Conservation (phyloP, 2,797 vertebrate genomes). For the Zenarchopterus dispar region DNA sequence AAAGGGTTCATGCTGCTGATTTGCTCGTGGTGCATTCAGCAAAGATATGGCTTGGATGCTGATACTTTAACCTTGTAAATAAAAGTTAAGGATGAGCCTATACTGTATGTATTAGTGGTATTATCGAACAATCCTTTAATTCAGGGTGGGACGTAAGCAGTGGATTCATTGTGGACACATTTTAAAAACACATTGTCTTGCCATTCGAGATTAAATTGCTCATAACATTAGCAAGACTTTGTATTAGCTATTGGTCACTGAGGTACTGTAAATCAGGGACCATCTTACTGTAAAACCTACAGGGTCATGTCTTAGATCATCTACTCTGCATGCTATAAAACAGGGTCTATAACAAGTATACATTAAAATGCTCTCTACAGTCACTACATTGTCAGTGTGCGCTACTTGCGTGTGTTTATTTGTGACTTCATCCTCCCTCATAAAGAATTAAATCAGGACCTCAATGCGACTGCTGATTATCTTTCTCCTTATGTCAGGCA, state of each 20-base stretch:
- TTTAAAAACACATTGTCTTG: slow-evolving; percentile 65
- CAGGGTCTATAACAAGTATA: slow-evolving; percentile 67
- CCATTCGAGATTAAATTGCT: slow-evolving; percentile 54
- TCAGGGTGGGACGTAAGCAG: neutral
- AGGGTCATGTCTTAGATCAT: slow-evolving; percentile 60
- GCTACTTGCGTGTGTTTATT: slow-evolving; percentile 60
- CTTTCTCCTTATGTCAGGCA: slow-evolving; percentile 30
- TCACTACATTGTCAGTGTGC: slow-evolving; percentile 66
- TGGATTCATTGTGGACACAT: slow-evolving; percentile 7
- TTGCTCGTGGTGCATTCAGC: slow-evolving; percentile 44
- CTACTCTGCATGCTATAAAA: slow-evolving; percentile 79
- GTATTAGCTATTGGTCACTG: slow-evolving; percentile 72
- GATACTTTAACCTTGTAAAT: slow-evolving; percentile 34
- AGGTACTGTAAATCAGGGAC: slow-evolving; percentile 64
- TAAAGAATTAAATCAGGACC: slow-evolving; percentile 22
- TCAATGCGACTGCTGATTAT: slow-evolving; percentile 30
- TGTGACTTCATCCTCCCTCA: slow-evolving; percentile 23
- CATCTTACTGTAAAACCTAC: slow-evolving; percentile 64
- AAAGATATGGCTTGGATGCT: slow-evolving; percentile 68
- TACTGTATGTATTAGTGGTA: slow-evolving; percentile 15
- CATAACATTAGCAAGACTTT: slow-evolving; percentile 68
- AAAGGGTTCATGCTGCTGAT: slow-evolving; percentile 73
- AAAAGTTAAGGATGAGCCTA: slow-evolving; percentile 48
- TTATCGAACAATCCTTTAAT: slow-evolving; percentile 35
- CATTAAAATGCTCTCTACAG: slow-evolving; percentile 63